Conservation (phyloP, 2,113 vertebrate species). For the Nothobranchius kuhntae region DNA sequence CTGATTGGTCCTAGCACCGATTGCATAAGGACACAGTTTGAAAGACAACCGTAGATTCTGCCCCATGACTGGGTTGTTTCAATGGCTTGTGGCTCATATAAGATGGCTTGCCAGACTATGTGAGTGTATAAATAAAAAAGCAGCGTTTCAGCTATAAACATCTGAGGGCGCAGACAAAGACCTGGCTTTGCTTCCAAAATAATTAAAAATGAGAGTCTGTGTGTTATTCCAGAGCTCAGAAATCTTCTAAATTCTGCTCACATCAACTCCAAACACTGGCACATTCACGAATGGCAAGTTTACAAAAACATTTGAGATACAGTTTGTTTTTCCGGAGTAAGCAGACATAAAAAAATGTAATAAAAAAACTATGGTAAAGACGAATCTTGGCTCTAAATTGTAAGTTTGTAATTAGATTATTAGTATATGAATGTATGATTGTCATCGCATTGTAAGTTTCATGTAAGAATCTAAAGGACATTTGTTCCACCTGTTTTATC, state of each 20-base stretch:
- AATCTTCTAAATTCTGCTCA: conserved; percentile 13
- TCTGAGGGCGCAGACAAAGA: background rate
- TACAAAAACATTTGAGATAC: conserved; percentile 1
- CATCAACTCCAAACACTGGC: conserved; percentile 5
- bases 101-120: no score
- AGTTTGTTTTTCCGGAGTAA: background rate
- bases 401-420: conserved; percentile 5
- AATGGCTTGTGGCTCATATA: no score
- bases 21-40: no score
- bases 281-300: conserved; percentile 8
- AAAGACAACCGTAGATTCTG: no score
- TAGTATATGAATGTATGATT: conserved; percentile 21
- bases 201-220: conserved; percentile 12
- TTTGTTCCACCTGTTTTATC: conserved; percentile 35
- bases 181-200: conserved; percentile 16
- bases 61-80: no score
- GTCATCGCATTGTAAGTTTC: conserved; percentile 20
- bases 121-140: background rate
- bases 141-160: background rate
- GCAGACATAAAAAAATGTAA: background rate
- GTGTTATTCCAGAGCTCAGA: conserved; percentile 17
- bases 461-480: conserved; percentile 4
- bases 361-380: conserved; percentile 17
- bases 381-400: background rate
- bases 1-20: no score